phyloP scores from a whole-genome alignment of 2,113 vertebrate genomes.

The Numida meleagris region DNA sequence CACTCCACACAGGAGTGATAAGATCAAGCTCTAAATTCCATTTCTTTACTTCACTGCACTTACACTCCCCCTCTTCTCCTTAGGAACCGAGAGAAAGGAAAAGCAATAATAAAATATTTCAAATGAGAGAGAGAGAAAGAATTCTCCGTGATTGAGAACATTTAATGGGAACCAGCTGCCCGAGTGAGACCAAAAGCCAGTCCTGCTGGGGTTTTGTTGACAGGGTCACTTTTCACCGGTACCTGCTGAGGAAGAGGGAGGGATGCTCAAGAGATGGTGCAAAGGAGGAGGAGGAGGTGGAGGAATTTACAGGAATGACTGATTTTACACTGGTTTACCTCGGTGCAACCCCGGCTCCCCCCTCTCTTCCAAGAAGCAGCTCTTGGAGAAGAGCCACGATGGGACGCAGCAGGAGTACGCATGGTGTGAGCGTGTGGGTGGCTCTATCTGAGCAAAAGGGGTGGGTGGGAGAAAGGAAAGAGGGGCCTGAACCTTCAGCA shows the following conservation, averaged over 20 bases:
- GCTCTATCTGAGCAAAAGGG: not conserved
- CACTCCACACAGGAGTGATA: not conserved
- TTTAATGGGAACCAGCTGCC: constrained; percentile 68
- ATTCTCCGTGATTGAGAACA: constrained; percentile 26
- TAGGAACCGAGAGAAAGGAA: constrained; percentile 47
- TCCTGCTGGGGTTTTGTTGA: constrained; percentile 59
- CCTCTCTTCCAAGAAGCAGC: not conserved
- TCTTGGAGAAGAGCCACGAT: constrained; percentile 22
- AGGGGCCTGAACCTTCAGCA: not conserved
- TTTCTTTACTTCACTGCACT: constrained; percentile 1
- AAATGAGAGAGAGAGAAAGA: constrained; percentile 52
- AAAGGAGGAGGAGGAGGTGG: not conserved
- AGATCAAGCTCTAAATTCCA: not conserved
- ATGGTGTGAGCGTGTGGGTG: not conserved
- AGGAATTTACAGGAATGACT: not conserved
- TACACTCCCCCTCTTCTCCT: constrained; percentile 8
- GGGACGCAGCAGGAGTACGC: not conserved
- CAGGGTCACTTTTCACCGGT: constrained; percentile 49
- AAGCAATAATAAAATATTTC: constrained; percentile 62
- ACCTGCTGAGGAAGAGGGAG: constrained; percentile 63
- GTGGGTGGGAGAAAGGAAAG: constrained; percentile 14
- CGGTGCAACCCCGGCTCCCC: not conserved
- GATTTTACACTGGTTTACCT: not conserved
- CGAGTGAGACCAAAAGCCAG: constrained; percentile 36
- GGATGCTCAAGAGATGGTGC: not conserved